Evolutionary conservation across 1,140 invertebrate genomes (phyloP), one percentile per base, ranked within the genome.

Genomic region (Bombus pascuorum): DNA sequence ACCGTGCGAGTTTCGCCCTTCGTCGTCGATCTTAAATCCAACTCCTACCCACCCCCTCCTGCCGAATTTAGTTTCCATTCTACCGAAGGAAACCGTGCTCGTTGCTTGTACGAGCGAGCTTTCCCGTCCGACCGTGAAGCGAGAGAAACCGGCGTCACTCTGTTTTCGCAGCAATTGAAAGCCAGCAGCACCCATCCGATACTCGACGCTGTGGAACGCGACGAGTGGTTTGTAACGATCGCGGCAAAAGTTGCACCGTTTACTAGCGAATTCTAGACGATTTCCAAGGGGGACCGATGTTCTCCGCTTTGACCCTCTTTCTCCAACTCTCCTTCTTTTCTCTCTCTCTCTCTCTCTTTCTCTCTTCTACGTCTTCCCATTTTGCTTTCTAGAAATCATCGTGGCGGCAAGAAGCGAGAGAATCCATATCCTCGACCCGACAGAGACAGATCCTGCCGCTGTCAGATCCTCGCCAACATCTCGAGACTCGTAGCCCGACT

Each of bases 381-480:
- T 71, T 57, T 28, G 59, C 15, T 78, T 74, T 78, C 72, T 44
- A 81, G 66, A 71, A 89, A 86, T 89, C 57, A 66, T 83, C 73
- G 77, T 10, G 28, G 34, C 25, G 25, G 59, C n/a, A 71, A 81
- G 80, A 81, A 81, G 37, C 72, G 12, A 15, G 74, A 68, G 73
- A 91, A 89, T 87, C 83, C 85, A 74, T 87, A 87, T 87, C 85
- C 68, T 76, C 37, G 65, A 44, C 18, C 77, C 71, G 75, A 83
- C 84, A 85, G 78, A 88, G 90, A 89, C 74, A 85, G 71, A 89
- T 89, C 85, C 86, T 92, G 84, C 73, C 39, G 78, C n/a, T 76
- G 71, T 32, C 83, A 85, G 84, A 90, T 77, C 79, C 77, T 87
- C 12, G 71, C 57, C n/a, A 83, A 44, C 68, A 78, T 84, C 72